Evolutionary conservation across 2,797 vertebrate species (phyloP).

Genomic region (Micromesistius poutassou): DNA sequence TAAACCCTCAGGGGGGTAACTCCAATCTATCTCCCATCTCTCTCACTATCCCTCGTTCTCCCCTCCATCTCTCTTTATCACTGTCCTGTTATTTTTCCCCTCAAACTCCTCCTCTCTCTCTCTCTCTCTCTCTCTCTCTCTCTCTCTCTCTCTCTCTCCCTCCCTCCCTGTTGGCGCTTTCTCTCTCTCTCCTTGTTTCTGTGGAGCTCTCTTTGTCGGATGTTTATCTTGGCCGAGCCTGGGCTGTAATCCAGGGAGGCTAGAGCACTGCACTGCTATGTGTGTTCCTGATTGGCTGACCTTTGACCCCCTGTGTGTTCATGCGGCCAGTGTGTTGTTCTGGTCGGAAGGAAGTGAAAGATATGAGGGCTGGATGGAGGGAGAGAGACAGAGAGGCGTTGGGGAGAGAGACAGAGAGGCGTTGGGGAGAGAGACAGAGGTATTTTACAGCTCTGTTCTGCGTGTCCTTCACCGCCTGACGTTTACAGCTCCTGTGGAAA

Average conservation of each 20-base stretch:
- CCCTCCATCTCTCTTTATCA: no score
- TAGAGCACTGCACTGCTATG: neutral
- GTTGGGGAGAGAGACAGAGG: constrained; percentile 7
- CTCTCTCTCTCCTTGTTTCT: neutral
- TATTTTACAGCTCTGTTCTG: constrained; percentile 44
- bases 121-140: neutral
- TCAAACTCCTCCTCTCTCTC: neutral
- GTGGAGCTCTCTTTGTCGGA: constrained; percentile 15
- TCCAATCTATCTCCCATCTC: no score
- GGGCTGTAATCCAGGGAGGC: neutral
- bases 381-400: neutral
- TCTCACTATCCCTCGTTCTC: no score
- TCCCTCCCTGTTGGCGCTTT: no score
- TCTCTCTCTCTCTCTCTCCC: neutral
- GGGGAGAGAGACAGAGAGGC: constrained; percentile 3
- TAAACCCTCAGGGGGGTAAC: no score
- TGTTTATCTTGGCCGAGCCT: constrained; percentile 21
- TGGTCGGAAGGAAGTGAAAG: constrained; percentile 13
- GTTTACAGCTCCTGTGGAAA: constrained; percentile 65
- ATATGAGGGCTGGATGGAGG: neutral
- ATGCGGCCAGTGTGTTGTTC: neutral
- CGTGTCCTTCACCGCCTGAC: constrained; percentile 55
- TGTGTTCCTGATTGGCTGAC: neutral
- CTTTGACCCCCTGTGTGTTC: neutral
- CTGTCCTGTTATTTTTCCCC: no score